Evolutionary conservation across 2,888 invertebrate genomes (phyloP), one percentile per base, ranked within the genome.

Genomic region (Ferrisia virgata): DNA sequence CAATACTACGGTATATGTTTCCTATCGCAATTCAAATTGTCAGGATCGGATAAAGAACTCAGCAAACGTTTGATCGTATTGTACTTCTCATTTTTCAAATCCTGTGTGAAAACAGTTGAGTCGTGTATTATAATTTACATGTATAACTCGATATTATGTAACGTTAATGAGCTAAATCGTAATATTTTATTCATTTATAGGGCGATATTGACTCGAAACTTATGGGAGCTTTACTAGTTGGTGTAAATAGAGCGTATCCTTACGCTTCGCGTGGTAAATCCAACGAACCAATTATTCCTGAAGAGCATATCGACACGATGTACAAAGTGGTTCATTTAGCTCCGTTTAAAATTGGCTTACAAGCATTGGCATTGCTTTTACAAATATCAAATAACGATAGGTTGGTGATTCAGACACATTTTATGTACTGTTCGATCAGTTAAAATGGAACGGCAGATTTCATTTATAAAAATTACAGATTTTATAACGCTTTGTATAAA

Each of bases 71-170:
- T 99, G 40, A 94, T 99, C 72, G 91, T 94, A 86, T 94, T 99
- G 80, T 99, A 99, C 89, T 96, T 99, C 88, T 93, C 96, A 0
- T 96, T 99, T 88, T 99, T 99, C 90, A 97, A 97, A 89, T 94
- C 96, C 79, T 93, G 94, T 85, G 92, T 96, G 5, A 96, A 96
- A 88, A 93, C 92, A 90, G 93, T 93, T n/a, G n/a, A n/a, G n/a
- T n/a, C n/a, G n/a, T n/a, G n/a, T n/a, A n/a, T n/a, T n/a, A n/a
- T n/a, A n/a, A n/a, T n/a, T n/a, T n/a, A n/a, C n/a, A n/a, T n/a
- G n/a, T n/a, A n/a, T n/a, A n/a, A n/a, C n/a, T n/a, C n/a, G n/a
- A n/a, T n/a, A n/a, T n/a, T n/a, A n/a, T n/a, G n/a, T n/a, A n/a
- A n/a, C n/a, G n/a, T n/a, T n/a, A n/a, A n/a, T n/a, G n/a, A n/a